These are phyloP conservation scores for Malthinus flaveolus DNA, from an alignment of 2,888 invertebrate genomes.

Conservation along the genomic window DNA sequence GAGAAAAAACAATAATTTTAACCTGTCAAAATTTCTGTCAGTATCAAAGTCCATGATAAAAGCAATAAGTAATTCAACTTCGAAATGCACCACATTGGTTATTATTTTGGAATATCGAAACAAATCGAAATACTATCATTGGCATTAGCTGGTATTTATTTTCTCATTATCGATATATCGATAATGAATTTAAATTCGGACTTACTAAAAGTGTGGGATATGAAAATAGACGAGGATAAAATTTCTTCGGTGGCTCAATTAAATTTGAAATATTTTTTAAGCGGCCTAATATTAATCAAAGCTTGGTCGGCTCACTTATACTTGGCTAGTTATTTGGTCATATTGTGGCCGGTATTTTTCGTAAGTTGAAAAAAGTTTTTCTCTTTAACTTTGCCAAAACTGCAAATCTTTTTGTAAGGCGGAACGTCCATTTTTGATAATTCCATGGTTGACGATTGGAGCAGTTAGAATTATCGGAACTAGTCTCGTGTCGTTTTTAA, in stretches of 20 bases:
- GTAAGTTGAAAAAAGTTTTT: slow-evolving; percentile 45
- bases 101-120: slow-evolving; percentile 54
- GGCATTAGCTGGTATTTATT: slow-evolving; percentile 58
- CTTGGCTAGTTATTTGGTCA: slow-evolving; percentile 60
- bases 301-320: slow-evolving; percentile 62
- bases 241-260: slow-evolving; percentile 54
- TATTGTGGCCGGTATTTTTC: slow-evolving; percentile 61
- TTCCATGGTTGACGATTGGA: slow-evolving; percentile 60
- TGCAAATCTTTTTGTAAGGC: slow-evolving; percentile 48
- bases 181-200: slow-evolving; percentile 60
- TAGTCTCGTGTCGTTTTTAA: slow-evolving; percentile 55
- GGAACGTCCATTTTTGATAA: slow-evolving; percentile 57
- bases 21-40: slow-evolving; percentile 11
- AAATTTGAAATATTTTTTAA: slow-evolving; percentile 58
- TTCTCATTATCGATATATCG: slow-evolving; percentile 60
- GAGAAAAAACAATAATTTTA: not conserved
- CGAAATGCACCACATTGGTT: slow-evolving; percentile 34
- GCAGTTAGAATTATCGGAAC: slow-evolving; percentile 57
- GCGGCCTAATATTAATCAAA: slow-evolving; percentile 58
- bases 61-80: not conserved
- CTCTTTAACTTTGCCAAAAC: not conserved
- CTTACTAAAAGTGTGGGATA: slow-evolving; percentile 61
- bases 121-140: slow-evolving; percentile 60
- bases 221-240: slow-evolving; percentile 56
- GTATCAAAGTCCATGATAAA: not conserved